phyloP scores from a whole-genome alignment of 2,888 invertebrate genomes.

The Melieria omissa region DNA sequence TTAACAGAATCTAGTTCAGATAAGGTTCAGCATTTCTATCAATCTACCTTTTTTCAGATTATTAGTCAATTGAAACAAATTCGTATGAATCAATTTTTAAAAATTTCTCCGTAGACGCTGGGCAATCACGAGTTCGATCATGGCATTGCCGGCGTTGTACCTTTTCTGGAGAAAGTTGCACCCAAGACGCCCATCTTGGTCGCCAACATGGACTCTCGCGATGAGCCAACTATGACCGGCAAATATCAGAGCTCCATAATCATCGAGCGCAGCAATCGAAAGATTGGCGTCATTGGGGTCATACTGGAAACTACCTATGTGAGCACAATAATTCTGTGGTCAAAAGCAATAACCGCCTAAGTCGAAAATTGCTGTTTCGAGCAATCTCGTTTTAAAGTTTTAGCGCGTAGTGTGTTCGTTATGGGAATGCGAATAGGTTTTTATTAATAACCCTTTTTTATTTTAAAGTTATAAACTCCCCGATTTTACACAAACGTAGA shows the following conservation, averaged over 20 bases:
- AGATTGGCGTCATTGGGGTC: slow-evolving; percentile 84
- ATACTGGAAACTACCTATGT: slow-evolving; percentile 76
- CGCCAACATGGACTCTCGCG: slow-evolving; percentile 78
- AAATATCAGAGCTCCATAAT: slow-evolving; percentile 75
- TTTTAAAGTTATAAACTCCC: too few species aligned
- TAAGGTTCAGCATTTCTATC: too few species aligned
- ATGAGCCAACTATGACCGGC: slow-evolving; percentile 75
- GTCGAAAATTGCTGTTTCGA: too few species aligned
- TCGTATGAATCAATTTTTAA: not conserved
- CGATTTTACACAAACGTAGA: too few species aligned
- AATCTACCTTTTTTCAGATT: not conserved
- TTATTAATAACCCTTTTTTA: too few species aligned
- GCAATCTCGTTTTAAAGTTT: too few species aligned
- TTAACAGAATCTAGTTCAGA: too few species aligned
- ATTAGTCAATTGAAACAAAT: not conserved
- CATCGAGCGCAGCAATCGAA: slow-evolving; percentile 72
- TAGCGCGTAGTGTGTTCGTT: too few species aligned
- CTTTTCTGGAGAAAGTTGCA: slow-evolving; percentile 71
- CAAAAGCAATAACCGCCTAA: too few species aligned
- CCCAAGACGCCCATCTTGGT: slow-evolving; percentile 75
- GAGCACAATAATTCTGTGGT: slow-evolving; percentile 54
- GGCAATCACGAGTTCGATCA: slow-evolving; percentile 92
- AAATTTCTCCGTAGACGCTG: slow-evolving; percentile 71
- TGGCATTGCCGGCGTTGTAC: slow-evolving; percentile 76
- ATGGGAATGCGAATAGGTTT: too few species aligned